Conservation (phyloP, 2,113 vertebrate genomes). For the Cynocephalus volans region DNA sequence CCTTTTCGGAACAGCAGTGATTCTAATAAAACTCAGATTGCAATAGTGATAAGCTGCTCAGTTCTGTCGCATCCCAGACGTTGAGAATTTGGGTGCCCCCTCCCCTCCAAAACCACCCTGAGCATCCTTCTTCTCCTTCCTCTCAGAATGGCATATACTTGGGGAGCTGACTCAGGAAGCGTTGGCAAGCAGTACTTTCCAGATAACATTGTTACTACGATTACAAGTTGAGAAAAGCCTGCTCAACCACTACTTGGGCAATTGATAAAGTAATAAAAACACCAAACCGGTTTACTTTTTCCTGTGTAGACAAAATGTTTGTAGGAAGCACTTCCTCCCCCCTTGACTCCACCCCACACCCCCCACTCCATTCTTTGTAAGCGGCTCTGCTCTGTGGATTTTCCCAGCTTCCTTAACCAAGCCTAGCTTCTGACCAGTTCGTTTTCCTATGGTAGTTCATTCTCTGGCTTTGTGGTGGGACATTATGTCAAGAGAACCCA, state of each 20-base stretch:
- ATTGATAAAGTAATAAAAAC: slow-evolving; percentile 69
- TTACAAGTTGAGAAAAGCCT: slow-evolving; percentile 76
- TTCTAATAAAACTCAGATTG: slow-evolving; percentile 31
- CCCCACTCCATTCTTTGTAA: slow-evolving; percentile 64
- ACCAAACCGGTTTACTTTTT: slow-evolving; percentile 77
- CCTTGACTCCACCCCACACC: background rate
- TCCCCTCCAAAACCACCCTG: background rate
- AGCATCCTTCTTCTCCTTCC: slow-evolving; percentile 67
- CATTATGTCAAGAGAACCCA: slow-evolving; percentile 84
- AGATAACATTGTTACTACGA: slow-evolving; percentile 75
- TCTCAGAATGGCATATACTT: slow-evolving; percentile 54
- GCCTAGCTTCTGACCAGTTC: slow-evolving; percentile 69
- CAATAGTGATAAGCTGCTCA: background rate
- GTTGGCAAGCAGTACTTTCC: slow-evolving; percentile 82
- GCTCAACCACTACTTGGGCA: slow-evolving; percentile 58
- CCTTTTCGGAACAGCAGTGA: slow-evolving; percentile 2
- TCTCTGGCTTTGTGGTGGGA: slow-evolving; percentile 77
- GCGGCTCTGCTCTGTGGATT: slow-evolving; percentile 64
- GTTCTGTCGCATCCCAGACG: slow-evolving; percentile 39
- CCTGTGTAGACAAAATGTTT: background rate
- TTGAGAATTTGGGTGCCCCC: slow-evolving; percentile 4
- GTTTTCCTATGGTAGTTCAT: slow-evolving; percentile 80
- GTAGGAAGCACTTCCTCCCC: slow-evolving; percentile 31
- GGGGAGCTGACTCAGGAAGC: slow-evolving; percentile 41
- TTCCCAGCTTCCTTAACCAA: slow-evolving; percentile 73